Conservation (phyloP, 2,888 invertebrate species). For the Yponomeuta malinellus region DNA sequence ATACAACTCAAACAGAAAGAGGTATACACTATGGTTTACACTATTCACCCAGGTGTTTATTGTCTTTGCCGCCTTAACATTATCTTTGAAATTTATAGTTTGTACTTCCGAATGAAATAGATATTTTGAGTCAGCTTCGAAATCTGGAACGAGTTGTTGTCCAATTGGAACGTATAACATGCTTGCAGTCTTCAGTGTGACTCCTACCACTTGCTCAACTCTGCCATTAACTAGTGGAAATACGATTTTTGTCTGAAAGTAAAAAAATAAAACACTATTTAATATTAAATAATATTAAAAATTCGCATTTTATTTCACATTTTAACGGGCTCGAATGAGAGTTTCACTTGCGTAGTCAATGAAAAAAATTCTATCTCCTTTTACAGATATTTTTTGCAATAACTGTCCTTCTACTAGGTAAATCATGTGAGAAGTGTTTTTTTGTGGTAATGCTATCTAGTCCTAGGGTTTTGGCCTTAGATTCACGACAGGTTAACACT, state of each 20-base stretch:
- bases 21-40: background rate
- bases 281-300: too few relatives aligned
- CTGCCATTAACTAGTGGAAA: conserved; percentile 35
- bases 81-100: conserved; percentile 75
- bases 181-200: conserved; percentile 79
- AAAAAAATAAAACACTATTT: too few relatives aligned
- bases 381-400: too few relatives aligned
- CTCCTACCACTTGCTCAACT: conserved; percentile 49
- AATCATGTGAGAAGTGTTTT: too few relatives aligned
- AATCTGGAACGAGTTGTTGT: conserved; percentile 69
- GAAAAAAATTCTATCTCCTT: too few relatives aligned
- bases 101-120: conserved; percentile 79
- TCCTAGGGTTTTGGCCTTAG: too few relatives aligned
- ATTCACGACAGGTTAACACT: too few relatives aligned
- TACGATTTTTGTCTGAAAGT: conserved; percentile 43
- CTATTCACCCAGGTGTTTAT: conserved; percentile 85
- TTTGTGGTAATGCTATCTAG: too few relatives aligned
- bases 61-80: conserved; percentile 51
- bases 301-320: too few relatives aligned
- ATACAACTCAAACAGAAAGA: background rate
- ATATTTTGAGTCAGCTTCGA: conserved; percentile 66
- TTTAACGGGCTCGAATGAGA: too few relatives aligned
- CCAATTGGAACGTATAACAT: conserved; percentile 77
- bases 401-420: too few relatives aligned
- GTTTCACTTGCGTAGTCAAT: too few relatives aligned